Evolutionary conservation across 2,797 vertebrate genomes (phyloP), one percentile per base, ranked within the genome.

Genomic region (Thripadectes ignobilis): DNA sequence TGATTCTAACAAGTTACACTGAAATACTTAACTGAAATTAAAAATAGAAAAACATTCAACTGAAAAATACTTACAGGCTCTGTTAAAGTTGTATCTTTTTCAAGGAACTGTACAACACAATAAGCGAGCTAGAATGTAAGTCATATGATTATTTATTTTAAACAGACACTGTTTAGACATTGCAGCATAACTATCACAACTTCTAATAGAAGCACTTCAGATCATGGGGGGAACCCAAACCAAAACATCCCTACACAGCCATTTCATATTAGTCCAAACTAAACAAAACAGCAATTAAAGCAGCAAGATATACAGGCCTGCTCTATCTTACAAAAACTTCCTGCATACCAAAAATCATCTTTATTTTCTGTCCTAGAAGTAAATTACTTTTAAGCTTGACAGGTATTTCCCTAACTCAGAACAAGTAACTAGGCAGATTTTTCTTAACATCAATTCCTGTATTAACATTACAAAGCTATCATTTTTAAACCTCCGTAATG

Each of bases 71-170:
- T 98, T 98, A 99, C 99, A 95, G 99, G 99, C 95, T 99, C 99
- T 89, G 99, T 99, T 96, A 99, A 98, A 49, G 99, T 98, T 55
- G 99, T 98, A 93, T 99, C 99, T 97, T 99, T 99, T 97, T 99
- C 99, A 98, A 99, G 97, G 97, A 99, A 99, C 98, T 99, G 99
- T 91, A 99, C 99, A 76, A 99, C 99, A 97, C 99, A 99, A 97
- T 99, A 99, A 69, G 99, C 99, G 85, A 99, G 98, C 99, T 99
- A 95, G 91, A 98, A 97, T 30, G 81, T 7, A 98, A 94, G 96
- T 78, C 81, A 90, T 54, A 93, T 2, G 9, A 58, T 95, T 96
- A 95, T 75, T 93, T 69, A 91, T 90, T 90, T 95, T 78, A 65
- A 90, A 80, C 41, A 92, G 71, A 88, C 59, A 86, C 11, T 71